phyloP scores from a whole-genome alignment of 1,140 invertebrate genomes.

The Psilanteris sp. region DNA sequence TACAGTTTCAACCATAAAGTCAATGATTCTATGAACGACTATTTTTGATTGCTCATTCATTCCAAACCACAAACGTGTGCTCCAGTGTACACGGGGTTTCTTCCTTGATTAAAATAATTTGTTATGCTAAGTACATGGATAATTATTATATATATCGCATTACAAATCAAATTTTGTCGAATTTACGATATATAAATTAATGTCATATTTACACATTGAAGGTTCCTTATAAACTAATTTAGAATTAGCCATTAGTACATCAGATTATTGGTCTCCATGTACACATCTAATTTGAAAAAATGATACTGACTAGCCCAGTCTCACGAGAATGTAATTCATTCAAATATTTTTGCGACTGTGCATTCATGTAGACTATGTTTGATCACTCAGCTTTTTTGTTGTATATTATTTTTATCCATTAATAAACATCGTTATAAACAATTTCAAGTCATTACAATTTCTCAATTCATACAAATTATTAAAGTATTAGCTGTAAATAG shows the following conservation, averaged over 20 bases:
- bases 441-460: too few species aligned
- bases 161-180: too few species aligned
- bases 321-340: conserved; percentile 47
- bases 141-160: too few species aligned
- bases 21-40: conserved; percentile 2
- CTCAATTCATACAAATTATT: too few species aligned
- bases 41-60: too few species aligned
- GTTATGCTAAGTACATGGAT: too few species aligned
- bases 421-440: too few species aligned
- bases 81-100: too few species aligned
- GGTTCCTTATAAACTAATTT: conserved; percentile 16
- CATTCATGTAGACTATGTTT: conserved; percentile 45
- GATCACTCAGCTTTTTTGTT: conserved; percentile 32
- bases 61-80: too few species aligned
- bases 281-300: conserved; percentile 24
- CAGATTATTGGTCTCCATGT: conserved; percentile 12
- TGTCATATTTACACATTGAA: conserved; percentile 29
- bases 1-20: conserved; percentile 10
- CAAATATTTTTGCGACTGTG: conserved; percentile 54
- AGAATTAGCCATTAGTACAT: conserved; percentile 26
- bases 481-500: too few species aligned
- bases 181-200: conserved; percentile 9
- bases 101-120: too few species aligned
- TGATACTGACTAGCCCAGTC: conserved; percentile 58
- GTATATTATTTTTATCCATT: too few species aligned